Conservation (phyloP, 2,113 vertebrate species). For the Loxodonta africana region DNA sequence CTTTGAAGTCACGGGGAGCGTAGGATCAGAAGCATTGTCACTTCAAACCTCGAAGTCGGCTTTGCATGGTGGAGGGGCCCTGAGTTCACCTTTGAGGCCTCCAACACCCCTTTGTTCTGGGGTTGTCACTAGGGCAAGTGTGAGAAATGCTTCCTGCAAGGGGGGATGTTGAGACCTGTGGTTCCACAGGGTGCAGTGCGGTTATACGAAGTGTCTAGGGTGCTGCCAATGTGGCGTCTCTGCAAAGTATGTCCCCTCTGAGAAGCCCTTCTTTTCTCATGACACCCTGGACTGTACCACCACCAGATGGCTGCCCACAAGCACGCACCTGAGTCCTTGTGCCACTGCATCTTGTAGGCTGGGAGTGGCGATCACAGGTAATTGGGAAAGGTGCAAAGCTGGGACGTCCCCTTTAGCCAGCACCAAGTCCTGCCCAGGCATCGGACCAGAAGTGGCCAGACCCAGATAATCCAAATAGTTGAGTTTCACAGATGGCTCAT, state of each 20-base stretch:
- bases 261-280: background rate
- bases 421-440: background rate
- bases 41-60: background rate
- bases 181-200: accelerated
- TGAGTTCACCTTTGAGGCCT: background rate
- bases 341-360: background rate
- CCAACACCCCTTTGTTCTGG: background rate
- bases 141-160: background rate
- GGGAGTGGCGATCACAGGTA: background rate
- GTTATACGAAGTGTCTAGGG: background rate
- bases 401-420: background rate
- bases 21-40: background rate
- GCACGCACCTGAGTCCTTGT: background rate
- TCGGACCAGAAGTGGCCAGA: background rate
- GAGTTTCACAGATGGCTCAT: background rate
- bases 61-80: background rate
- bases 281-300: accelerated
- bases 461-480: background rate
- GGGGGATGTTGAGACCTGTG: background rate
- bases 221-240: accelerated
- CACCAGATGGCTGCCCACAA: accelerated
- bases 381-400: background rate
- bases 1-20: background rate
- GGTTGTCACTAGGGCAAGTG: background rate
- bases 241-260: accelerated